Percentiles rank a stretch among this genome's conserved stretches.
Conservation (phyloP, 1,140 invertebrate genomes). For the Cepaea nemoralis region DNA sequence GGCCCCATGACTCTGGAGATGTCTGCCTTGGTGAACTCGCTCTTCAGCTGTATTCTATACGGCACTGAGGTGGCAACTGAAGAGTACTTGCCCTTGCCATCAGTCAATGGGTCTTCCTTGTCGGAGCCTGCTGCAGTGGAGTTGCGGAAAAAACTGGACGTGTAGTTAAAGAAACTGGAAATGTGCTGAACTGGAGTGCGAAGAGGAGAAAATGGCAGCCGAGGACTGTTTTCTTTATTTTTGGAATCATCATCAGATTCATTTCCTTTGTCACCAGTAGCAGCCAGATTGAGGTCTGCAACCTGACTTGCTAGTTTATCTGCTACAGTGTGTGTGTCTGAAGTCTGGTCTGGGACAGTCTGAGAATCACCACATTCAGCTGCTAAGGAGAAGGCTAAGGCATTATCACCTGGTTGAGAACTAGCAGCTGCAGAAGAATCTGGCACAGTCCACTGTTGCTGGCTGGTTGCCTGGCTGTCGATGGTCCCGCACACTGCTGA, state of each 20-base stretch:
- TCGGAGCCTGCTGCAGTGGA: not conserved
- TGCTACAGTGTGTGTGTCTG: not conserved
- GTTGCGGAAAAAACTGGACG: conserved; percentile 20
- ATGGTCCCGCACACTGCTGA: no score
- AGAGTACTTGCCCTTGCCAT: not conserved
- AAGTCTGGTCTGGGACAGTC: no score
- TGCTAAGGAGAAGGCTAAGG: no score
- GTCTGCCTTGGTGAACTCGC: conserved; percentile 29
- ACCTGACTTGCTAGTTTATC: not conserved
- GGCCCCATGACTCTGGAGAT: conserved; percentile 7
- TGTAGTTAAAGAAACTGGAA: conserved; percentile 40
- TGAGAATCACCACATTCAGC: no score
- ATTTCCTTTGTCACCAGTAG: not conserved
- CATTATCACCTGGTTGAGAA: no score
- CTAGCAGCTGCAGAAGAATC: no score
- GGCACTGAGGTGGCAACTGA: not conserved
- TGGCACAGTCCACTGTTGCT: no score
- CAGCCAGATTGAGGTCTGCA: not conserved
- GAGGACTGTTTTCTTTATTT: not conserved
- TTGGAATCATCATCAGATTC: conserved; percentile 14
- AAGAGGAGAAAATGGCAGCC: conserved; percentile 38
- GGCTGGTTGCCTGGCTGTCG: no score
- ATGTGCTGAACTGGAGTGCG: conserved; percentile 42
- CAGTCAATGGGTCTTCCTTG: not conserved
- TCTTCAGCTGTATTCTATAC: not conserved